phyloP scores from a whole-genome alignment of 2,113 vertebrate species.

The Platanista minor region DNA sequence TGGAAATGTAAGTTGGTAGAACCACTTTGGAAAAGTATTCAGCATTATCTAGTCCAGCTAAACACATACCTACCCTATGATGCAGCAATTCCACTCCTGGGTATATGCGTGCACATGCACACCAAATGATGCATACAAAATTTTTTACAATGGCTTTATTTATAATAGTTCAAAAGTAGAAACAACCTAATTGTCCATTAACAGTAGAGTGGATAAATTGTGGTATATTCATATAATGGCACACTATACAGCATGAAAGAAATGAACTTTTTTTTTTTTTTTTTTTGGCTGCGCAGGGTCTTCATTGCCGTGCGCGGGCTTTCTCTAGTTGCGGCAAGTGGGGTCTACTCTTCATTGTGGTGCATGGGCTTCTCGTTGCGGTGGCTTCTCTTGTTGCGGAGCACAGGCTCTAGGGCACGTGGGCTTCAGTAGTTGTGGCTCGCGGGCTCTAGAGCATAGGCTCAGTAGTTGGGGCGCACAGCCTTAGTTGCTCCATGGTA shows the following conservation, averaged over 20 bases:
- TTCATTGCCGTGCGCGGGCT: too few relatives aligned
- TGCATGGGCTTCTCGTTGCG: too few relatives aligned
- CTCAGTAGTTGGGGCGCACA: too few relatives aligned
- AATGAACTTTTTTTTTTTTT: background rate
- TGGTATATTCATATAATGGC: background rate
- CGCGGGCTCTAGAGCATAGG: too few relatives aligned
- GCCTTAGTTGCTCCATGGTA: too few relatives aligned
- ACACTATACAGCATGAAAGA: background rate
- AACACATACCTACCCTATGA: background rate
- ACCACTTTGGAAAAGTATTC: background rate
- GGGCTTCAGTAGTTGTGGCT: too few relatives aligned
- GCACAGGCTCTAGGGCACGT: too few relatives aligned
- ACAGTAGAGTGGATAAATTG: background rate
- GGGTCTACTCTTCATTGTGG: too few relatives aligned
- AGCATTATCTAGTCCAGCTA: background rate
- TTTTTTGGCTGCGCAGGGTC: too few relatives aligned
- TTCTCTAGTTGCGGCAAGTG: too few relatives aligned
- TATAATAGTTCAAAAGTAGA: background rate
- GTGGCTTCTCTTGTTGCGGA: too few relatives aligned
- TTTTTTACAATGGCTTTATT: background rate
- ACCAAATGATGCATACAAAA: background rate
- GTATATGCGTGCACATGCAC: background rate
- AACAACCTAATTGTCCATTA: background rate
- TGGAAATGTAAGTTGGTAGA: background rate
- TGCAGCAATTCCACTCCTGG: background rate